Evolutionary conservation across 2,113 vertebrate genomes (phyloP), one percentile per base, ranked within the genome.

Genomic region (Laterallus jamaicensis): DNA sequence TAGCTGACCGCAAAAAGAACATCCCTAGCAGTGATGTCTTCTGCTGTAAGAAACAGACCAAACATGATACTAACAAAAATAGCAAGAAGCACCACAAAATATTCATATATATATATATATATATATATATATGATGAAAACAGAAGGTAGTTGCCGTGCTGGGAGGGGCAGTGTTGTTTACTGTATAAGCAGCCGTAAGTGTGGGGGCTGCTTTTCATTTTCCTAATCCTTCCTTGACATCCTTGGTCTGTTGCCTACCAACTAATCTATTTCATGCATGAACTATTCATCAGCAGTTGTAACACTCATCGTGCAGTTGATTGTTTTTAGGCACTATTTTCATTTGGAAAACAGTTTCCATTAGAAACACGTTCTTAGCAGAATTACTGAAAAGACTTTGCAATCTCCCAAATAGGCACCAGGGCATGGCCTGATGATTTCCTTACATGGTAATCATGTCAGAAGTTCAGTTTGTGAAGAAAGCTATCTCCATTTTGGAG

Each of bases 201-300:
- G 42, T 42, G 54, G 62, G 67, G 69, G 42, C 75, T 92, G 68
- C 28, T 88, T 92, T 83, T 86, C 64, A 66, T 82, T 96, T 64
- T 71, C 49, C 49, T 89, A 93, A 92, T 92, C 89, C 60, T 92
- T 90, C 39, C 29, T 88, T 89, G 77, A 86, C 64, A 93, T 88
- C 54, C 64, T 80, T 78, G 50, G 58, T 85, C 71, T 76, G 82
- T 93, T 95, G 80, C 90, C 64, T 95, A 59, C 82, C 89, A 95
- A 71, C 84, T 87, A 93, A 94, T 68, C 81, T 92, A 68, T 24
- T 62, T 89, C 74, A 76, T 71, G 31, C 70, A 85, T 79, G 71
- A 96, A 79, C 49, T 87, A 82, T 93, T 84, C 92, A 89, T 73
- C 35, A 71, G 35, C 50, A 84, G 58, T 67, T 79, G 50, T 93